Evolutionary conservation across 1,140 invertebrate species (phyloP), one percentile per base, ranked within the genome.

Genomic region (Ericerus pela): DNA sequence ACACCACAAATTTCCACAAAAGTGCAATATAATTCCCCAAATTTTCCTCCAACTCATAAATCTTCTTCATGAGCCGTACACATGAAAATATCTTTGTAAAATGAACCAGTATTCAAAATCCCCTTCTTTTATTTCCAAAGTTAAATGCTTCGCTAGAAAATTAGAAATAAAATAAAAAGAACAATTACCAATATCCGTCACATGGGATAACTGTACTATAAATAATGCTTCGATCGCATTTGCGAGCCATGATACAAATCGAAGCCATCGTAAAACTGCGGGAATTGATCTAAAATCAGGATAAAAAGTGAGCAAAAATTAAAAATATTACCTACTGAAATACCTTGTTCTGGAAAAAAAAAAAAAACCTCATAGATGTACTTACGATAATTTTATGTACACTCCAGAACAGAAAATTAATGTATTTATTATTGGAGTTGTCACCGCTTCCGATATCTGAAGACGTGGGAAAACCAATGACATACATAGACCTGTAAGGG

Each of bases 161-260:
- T n/a, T n/a, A n/a, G n/a, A n/a, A n/a, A n/a, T n/a, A n/a, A n/a
- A n/a, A n/a, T n/a, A n/a, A n/a, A n/a, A n/a, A n/a, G n/a, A n/a
- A n/a, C n/a, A n/a, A n/a, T 79, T 72, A 88, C 85, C 80, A 58
- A 89, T 88, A 69, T 88, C 84, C 28, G 75, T 71, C 11, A 88
- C 70, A 24, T 76, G 78, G 30, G 77, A 69, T 84, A 84, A 88
- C 63, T 88, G 85, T 18, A 85, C 65, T 61, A 87, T 84, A 14
- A 78, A 80, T 69, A 95, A 73, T 0, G 88, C 81, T 75, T 96
- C 92, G 64, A 86, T 92, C 2, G 85, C 84, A 68, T 94, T 94
- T 69, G 88, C 81, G 63, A 96, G 76, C 89, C 92, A 96, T 0
- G 90, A 95, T 8, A 95, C 63, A 67, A 92, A 90, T 64, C 85